A percentile compares a stretch with the other conserved stretches of the same genome.
phyloP scores from a whole-genome alignment of 2,113 vertebrate genomes.

The Lagenorhynchus albirostris region DNA sequence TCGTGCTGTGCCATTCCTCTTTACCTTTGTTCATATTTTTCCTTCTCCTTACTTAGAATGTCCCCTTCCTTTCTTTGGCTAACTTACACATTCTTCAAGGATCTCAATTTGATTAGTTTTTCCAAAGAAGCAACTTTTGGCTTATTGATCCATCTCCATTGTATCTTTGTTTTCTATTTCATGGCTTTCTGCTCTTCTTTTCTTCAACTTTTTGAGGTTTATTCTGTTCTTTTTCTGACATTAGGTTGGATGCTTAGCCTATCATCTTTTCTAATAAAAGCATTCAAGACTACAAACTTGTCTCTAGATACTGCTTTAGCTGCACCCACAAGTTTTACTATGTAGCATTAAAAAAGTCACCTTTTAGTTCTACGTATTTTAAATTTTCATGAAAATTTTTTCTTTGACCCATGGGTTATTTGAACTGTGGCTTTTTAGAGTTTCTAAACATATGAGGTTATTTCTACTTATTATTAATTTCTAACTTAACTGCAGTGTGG shows the following conservation, averaged over 20 bases:
- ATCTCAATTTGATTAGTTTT: background rate
- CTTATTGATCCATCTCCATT: background rate
- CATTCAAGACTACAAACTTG: background rate
- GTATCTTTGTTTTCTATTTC: background rate
- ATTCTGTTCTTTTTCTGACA: background rate
- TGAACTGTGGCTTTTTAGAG: background rate
- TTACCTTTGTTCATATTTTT: background rate
- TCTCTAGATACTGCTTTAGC: background rate
- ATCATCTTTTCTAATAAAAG: constrained; percentile 6
- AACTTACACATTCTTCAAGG: background rate
- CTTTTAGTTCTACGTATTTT: background rate
- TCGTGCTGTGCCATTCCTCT: background rate
- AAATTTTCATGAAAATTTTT: constrained; percentile 14
- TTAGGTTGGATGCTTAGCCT: background rate
- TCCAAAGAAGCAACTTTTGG: background rate
- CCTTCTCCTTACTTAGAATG: background rate
- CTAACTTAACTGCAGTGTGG: background rate
- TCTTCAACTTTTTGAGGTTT: background rate
- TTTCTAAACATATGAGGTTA: background rate
- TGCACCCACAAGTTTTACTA: background rate
- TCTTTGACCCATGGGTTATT: background rate
- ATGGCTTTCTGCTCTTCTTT: background rate
- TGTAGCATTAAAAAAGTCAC: background rate
- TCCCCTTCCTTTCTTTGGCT: background rate
- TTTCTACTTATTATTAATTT: constrained; percentile 24